Evolutionary conservation across 2,113 vertebrate species (phyloP), one percentile per base, ranked within the genome.

Genomic region (Proteles cristata): DNA sequence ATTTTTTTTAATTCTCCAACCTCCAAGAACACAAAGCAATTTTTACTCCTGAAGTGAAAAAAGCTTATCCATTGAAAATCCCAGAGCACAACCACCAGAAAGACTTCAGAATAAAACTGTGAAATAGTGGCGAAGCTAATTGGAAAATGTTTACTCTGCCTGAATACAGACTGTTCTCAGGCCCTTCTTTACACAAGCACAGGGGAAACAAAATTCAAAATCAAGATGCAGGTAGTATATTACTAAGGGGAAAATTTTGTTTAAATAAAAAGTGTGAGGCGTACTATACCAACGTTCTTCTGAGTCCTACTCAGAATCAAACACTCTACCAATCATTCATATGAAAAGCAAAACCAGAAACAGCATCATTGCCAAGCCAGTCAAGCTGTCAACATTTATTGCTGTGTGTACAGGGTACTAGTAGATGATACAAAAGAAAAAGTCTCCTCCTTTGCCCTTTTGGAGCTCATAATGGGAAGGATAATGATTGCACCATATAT

Each of bases 41-140:
- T 84, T 94, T 96, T 71, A 84, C 11, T 39, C 45, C 63, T 96
- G 21, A 61, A 93, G 79, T 88, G 63, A 45, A 94, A 97, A 97
- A 65, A 23, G 1, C 39, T 92, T 58, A 17, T 87, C 15, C 89
- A 93, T 76, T 88, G 35, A 96, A 96, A 82, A 68, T 89, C 53
- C 17, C 55, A 94, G 21, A 68, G 94, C 53, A 83, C 1, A 25
- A 87, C 19, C 68, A 94, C 8, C 65, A 94, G 43, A 90, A 90
- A 92, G 23, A 90, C 48, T 91, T 77, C 33, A 48, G 39, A 53
- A 82, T 82, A 55, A 93, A 93, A 66, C 1, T 45, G 11, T 55
- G 58, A 93, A 94, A 71, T 63, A 50, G 2, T 68, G 33, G 87
- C 28, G 86, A 82, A 92, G 21, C 58, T 95, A 83, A 92, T 2